phyloP scores from a whole-genome alignment of 2,113 vertebrate species.

The Origma solitaria region DNA sequence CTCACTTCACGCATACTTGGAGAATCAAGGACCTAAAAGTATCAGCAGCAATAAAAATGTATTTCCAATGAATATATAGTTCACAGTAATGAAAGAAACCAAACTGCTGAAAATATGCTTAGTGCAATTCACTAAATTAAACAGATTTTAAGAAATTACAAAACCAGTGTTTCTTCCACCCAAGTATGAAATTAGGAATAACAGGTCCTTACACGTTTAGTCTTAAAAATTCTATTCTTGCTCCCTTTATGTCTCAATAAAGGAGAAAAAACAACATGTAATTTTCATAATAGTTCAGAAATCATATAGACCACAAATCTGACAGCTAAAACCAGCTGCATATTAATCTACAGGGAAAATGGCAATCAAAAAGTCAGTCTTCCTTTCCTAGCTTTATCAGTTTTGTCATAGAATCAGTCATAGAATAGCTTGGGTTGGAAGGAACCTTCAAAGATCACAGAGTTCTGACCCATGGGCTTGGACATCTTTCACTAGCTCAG shows the following conservation, averaged over 20 bases:
- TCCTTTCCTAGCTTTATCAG: not conserved
- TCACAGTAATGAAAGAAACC: not conserved
- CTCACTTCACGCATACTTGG: conserved; percentile 81
- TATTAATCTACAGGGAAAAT: not conserved
- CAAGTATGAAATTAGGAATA: not conserved
- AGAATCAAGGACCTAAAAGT: conserved; percentile 87
- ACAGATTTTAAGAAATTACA: not conserved
- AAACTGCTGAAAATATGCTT: not conserved
- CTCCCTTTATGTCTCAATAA: not conserved
- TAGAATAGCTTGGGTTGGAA: not conserved
- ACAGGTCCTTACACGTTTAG: not conserved
- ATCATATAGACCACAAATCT: not conserved
- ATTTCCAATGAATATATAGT: not conserved
- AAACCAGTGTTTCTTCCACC: not conserved
- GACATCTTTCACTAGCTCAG: not conserved
- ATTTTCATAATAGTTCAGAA: not conserved
- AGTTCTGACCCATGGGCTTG: not conserved
- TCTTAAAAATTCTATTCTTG: not conserved
- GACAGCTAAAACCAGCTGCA: not conserved
- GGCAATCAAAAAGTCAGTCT: not conserved
- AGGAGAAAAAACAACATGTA: not conserved
- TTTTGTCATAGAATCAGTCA: not conserved
- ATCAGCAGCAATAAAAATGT: not conserved
- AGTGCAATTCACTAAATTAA: not conserved
- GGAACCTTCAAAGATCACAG: not conserved